Conservation (phyloP, 2,888 invertebrate species). For the Cryptus viduatorius region DNA sequence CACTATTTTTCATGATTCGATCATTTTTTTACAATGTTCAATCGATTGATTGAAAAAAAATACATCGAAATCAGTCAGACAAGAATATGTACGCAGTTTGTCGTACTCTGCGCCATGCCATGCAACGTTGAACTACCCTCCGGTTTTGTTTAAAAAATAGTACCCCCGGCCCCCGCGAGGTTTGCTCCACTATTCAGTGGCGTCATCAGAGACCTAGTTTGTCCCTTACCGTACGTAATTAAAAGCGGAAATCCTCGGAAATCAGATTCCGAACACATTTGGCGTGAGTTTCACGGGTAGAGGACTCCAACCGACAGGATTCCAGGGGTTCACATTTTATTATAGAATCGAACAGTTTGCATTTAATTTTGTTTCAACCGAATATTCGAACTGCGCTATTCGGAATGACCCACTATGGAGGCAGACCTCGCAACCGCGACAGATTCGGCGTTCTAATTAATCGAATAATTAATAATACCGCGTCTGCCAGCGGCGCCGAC, state of each 20-base stretch:
- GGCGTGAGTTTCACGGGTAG: not conserved
- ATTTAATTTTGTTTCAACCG: conserved; percentile 15
- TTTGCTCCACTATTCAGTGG: not conserved
- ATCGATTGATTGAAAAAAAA: not conserved
- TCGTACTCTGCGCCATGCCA: not conserved
- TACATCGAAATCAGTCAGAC: not conserved
- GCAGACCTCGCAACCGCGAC: conserved; percentile 11
- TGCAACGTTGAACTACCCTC: not conserved
- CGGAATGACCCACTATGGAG: conserved; percentile 8
- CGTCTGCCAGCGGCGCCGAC: not conserved
- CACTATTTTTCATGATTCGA: too few species aligned
- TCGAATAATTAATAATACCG: conserved; percentile 28
- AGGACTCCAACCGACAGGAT: not conserved
- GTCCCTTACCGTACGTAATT: conserved; percentile 32
- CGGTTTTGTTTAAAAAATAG: conserved; percentile 35
- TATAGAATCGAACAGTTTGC: not conserved
- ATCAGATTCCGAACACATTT: conserved; percentile 34
- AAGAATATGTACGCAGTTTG: conserved; percentile 12
- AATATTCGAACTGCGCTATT: conserved; percentile 2
- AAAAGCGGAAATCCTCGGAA: conserved; percentile 41
- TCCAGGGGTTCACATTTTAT: not conserved
- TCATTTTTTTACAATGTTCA: not conserved
- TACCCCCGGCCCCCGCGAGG: conserved; percentile 5
- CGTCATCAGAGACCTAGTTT: conserved; percentile 31
- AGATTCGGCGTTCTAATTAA: conserved; percentile 30